Evolutionary conservation across 2,797 vertebrate species (phyloP).

Genomic region (Capromys pilorides): DNA sequence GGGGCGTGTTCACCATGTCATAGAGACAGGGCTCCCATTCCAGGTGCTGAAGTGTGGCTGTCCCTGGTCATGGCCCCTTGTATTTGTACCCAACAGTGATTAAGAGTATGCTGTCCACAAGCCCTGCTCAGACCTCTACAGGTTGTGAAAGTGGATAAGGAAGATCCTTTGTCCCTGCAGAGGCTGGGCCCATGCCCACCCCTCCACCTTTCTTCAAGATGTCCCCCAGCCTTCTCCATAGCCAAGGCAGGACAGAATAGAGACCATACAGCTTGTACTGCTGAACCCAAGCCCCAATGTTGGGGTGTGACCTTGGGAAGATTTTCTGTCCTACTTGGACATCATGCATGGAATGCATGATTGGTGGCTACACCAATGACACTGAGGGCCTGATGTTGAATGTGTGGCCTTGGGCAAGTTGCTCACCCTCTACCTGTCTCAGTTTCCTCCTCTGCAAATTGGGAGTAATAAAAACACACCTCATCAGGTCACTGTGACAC

Average conservation of each 20-base stretch:
- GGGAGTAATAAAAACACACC: neutral
- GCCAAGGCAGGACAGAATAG: fast-evolving
- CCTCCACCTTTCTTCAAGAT: neutral
- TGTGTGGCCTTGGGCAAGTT: neutral
- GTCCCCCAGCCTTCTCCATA: neutral
- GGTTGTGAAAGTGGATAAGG: neutral
- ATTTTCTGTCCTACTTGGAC: neutral
- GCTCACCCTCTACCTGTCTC: neutral
- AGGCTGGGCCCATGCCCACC: neutral
- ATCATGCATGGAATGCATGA: fast-evolving
- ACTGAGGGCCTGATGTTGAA: neutral
- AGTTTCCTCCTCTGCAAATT: neutral
- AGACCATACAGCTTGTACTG: neutral
- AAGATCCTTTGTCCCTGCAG: neutral
- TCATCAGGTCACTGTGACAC: fast-evolving
- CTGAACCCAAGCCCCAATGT: neutral
- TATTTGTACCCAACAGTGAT: neutral
- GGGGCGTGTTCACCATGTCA: neutral
- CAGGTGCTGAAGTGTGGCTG: neutral
- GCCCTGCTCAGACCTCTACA: neutral
- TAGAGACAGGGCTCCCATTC: neutral
- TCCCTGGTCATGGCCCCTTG: fast-evolving
- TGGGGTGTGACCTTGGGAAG: neutral
- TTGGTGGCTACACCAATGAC: neutral
- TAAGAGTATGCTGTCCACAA: neutral